A percentile compares a stretch with the other conserved stretches of the same genome.
Evolutionary conservation across 2,888 invertebrate genomes (phyloP).

Genomic region (Amphimallon solstitiale): DNA sequence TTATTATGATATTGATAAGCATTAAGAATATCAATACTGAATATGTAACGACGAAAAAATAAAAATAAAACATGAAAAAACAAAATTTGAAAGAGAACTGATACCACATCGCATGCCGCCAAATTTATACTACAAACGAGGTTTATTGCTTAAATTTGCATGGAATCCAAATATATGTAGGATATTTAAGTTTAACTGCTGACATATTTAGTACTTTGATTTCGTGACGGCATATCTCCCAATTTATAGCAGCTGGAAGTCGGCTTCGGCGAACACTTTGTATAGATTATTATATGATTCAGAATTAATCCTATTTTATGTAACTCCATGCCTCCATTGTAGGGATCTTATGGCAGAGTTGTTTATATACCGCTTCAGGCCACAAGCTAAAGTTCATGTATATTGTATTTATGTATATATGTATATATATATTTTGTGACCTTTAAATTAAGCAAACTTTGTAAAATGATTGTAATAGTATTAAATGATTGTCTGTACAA

Average conservation of each 20-base stretch:
- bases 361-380: no score
- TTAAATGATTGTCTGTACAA: no score
- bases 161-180: conserved; percentile 55
- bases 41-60: no score
- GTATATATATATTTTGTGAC: no score
- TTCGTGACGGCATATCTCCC: conserved; percentile 48
- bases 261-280: conserved; percentile 29
- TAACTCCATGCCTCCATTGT: conserved; percentile 1
- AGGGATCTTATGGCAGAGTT: background rate
- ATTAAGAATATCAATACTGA: no score
- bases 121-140: conserved; percentile 30
- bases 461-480: no score
- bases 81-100: background rate
- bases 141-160: conserved; percentile 57
- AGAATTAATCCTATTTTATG: conserved; percentile 31
- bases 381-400: no score
- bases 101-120: background rate
- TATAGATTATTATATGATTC: conserved; percentile 24
- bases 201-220: conserved; percentile 56
- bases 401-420: no score
- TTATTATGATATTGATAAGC: no score
- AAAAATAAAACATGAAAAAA: no score
- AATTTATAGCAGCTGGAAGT: conserved; percentile 45
- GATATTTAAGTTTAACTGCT: conserved; percentile 55
- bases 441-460: no score